Conservation (phyloP, 2,888 invertebrate genomes). For the Macrosoma leucophasiata region DNA sequence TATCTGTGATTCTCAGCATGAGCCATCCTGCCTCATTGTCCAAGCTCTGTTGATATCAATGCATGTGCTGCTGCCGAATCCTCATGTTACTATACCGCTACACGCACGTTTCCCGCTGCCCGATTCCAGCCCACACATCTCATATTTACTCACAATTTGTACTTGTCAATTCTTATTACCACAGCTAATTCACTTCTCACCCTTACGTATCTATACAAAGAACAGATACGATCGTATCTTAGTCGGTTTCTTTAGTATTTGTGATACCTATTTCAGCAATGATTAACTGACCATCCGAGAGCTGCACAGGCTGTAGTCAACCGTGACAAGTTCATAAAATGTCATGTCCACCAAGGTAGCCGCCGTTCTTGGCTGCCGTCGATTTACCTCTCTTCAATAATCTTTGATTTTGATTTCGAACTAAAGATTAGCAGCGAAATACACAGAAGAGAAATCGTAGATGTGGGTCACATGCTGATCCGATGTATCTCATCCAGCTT, state of each 20-base stretch:
- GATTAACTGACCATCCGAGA: slow-evolving; percentile 50
- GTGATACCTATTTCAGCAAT: slow-evolving; percentile 11
- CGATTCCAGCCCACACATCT: too few species aligned
- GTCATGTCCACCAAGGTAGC: slow-evolving; percentile 35
- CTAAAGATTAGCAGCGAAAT: slow-evolving; percentile 38
- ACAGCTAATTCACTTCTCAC: background rate
- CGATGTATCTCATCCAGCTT: slow-evolving; percentile 49
- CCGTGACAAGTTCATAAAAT: slow-evolving; percentile 54
- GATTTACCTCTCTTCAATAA: slow-evolving; percentile 21
- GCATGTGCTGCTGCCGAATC: slow-evolving; percentile 35
- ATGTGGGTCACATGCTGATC: slow-evolving; percentile 75
- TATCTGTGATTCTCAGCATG: slow-evolving; percentile 79
- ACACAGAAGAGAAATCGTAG: slow-evolving; percentile 71
- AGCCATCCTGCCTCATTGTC: slow-evolving; percentile 74
- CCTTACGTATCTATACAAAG: slow-evolving; percentile 20
- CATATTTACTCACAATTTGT: too few species aligned
- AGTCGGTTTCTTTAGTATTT: slow-evolving; percentile 11
- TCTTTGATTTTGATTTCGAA: slow-evolving; percentile 28
- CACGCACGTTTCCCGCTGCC: too few species aligned
- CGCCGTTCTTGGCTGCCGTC: slow-evolving; percentile 20
- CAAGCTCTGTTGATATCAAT: slow-evolving; percentile 42
- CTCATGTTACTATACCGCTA: too few species aligned
- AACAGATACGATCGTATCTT: slow-evolving; percentile 16
- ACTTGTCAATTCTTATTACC: background rate
- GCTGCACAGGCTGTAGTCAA: slow-evolving; percentile 53